Evolutionary conservation across 1,140 invertebrate species (phyloP), one percentile per base, ranked within the genome.

Genomic region (Drosophila bipectinata): DNA sequence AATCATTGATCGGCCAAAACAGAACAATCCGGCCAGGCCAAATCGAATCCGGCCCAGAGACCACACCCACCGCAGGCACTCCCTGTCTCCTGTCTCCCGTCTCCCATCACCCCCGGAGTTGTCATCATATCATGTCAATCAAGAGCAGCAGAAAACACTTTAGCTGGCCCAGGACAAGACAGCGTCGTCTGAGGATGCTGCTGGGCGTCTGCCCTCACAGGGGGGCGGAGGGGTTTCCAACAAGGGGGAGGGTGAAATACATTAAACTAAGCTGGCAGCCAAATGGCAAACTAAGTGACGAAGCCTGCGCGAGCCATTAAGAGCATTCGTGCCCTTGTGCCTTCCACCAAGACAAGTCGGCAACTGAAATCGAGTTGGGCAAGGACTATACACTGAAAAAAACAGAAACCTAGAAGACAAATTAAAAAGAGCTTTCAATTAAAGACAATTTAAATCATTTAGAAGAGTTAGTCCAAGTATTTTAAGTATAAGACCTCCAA

Each of bases 191-290:
- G 28, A 45, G 37, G 49, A 45, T 32, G 68, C 8, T 2, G 41
- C 18, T 8, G 10, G n/a, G 21, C 28, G 18, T 18, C 8, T 44
- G 15, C 14, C 15, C 15, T 18, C 14, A 1, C 10, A 6, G 9
- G 32, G 15, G 12, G 26, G 18, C 1, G 26, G 26, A 7, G 34
- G 61, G 24, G 5, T 44, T 9, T 14, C 24, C 18, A 7, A 2
- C 7, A 15, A 10, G 41, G 39, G 28, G 58, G 30, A 9, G 21
- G 48, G 34, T 34, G 47, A 6, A 57, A 45, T 53, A 80, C 81
- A 80, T 80, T 77, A 74, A 80, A 84, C 81, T 81, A 85, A 85
- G 81, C 73, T 81, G 77, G 63, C 77, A 80, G 73, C 56, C 58
- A 85, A 80, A 84, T 84, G 81, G 81, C 73, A 64, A 74, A 63